Base-by-base conservation (phyloP, 2,888 invertebrate genomes). In the Amaurobius ferox region DNA sequence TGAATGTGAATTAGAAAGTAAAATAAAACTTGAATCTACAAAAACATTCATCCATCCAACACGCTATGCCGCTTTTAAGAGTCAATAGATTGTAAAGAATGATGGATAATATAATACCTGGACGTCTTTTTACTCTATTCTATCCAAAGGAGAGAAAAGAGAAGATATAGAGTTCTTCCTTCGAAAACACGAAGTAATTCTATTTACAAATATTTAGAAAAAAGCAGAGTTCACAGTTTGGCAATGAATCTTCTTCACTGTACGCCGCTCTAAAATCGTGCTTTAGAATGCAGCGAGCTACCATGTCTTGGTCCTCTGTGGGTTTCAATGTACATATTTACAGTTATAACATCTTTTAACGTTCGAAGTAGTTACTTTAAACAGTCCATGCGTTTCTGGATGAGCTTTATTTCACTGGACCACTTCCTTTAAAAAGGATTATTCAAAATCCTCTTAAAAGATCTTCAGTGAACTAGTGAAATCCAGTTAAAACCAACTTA, bases 111-210 rank as follows among this genome's bases (percentile, higher is more conserved):
- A 32, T 3, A n/a, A n/a, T n/a, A 70, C 9, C 23, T 76, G 81
- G 81, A 81, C 81, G 81, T 81, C 40, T 64, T 81, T 66, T 35
- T 81, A 81, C 70, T 81, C 81, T 81, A 81, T 70, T 81, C 81
- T 81, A 81, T 44, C 76, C 76, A 32, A 76, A 64, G 81, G 81
- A 76, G 62, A 70, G 74, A 70, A 81, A 64, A 70, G 64, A 70
- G 76, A 76, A 48, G 62, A 64, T 11, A 44, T 16, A 13, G n/a
- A 35, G 44, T 44, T 44, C 16, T 16, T 19, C 32, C 64, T 55
- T 29, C 71, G 39, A 13, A 44, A 40, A 35, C 26, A 70, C 23
- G 64, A 71, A 79, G 44, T 19, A 79, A 35, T 70, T 28, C 71
- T 72, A 72, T 28, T 30, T 66, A 72, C 79, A 68, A 23, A 9